Evolutionary conservation across 1,140 invertebrate genomes (phyloP).

Genomic region (Lasaia peninsularis): DNA sequence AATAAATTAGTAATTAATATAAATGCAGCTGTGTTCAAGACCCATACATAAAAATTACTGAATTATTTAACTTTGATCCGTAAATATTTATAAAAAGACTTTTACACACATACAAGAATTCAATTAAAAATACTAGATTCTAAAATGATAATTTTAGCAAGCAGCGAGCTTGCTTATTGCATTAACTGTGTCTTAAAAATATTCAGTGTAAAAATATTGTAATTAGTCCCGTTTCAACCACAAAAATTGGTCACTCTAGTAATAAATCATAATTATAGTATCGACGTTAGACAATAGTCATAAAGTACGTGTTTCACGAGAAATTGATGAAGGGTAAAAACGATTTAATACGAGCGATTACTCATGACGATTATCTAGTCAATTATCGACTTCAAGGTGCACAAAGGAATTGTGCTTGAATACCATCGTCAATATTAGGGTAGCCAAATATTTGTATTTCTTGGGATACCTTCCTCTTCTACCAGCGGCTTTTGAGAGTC

Average conservation of each 20-base stretch:
- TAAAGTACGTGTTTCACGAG: constrained; percentile 1
- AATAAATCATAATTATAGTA: constrained; percentile 7
- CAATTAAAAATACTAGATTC: too few relatives aligned
- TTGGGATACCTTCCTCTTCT: not conserved
- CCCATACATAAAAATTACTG: too few relatives aligned
- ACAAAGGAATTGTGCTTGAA: constrained; percentile 3
- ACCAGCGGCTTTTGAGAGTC: too few relatives aligned
- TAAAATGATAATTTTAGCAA: too few relatives aligned
- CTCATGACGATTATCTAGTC: not conserved
- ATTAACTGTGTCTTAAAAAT: too few relatives aligned
- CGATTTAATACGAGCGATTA: constrained; percentile 5
- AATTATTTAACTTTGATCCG: too few relatives aligned
- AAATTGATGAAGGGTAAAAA: constrained; percentile 8
- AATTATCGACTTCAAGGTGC: constrained; percentile 4
- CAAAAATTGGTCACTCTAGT: not conserved
- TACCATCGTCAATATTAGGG: not conserved
- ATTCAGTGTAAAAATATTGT: not conserved
- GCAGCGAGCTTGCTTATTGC: too few relatives aligned
- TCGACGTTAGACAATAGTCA: not conserved
- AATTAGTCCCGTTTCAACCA: not conserved
- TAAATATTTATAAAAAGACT: too few relatives aligned
- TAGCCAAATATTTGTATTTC: not conserved
- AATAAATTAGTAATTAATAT: too few relatives aligned
- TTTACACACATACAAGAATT: too few relatives aligned
- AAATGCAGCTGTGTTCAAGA: too few relatives aligned